Percentiles rank a stretch among this genome's conserved stretches.
Conservation (phyloP, 2,888 invertebrate species). For the Capitulum mitella region DNA sequence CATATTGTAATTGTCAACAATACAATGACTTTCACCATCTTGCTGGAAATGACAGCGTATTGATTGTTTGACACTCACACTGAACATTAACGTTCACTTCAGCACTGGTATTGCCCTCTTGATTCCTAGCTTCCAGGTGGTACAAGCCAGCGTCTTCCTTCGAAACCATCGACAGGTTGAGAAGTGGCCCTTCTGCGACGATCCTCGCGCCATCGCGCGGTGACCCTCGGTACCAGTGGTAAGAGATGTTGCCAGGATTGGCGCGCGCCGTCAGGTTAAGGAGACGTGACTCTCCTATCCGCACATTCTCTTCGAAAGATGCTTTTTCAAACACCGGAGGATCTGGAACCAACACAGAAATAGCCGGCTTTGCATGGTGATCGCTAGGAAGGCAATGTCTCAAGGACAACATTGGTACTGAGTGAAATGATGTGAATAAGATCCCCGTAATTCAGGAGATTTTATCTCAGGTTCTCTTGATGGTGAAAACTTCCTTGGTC, state of each 20-base stretch:
- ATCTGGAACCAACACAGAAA: background rate
- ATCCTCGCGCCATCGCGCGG: constrained; percentile 25
- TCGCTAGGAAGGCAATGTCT: too few species aligned
- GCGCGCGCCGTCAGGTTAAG: constrained; percentile 35
- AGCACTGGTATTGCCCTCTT: constrained; percentile 32
- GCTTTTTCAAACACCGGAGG: background rate
- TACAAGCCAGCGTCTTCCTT: constrained; percentile 33
- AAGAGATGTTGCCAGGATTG: constrained; percentile 32
- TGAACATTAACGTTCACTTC: constrained; percentile 33
- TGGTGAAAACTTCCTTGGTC: too few species aligned
- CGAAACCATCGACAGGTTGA: constrained; percentile 29
- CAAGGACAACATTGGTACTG: too few species aligned
- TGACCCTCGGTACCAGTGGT: constrained; percentile 11
- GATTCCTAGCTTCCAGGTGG: constrained; percentile 32
- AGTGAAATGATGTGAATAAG: too few species aligned
- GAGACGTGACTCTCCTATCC: constrained; percentile 31
- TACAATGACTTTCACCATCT: too few species aligned
- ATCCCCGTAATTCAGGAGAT: too few species aligned
- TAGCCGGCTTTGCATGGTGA: background rate
- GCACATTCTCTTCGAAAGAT: constrained; percentile 27
- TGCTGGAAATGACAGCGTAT: too few species aligned
- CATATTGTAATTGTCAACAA: too few species aligned
- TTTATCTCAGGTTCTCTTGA: too few species aligned
- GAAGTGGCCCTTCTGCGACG: constrained; percentile 32
- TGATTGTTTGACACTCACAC: constrained; percentile 32